Conservation (phyloP, 1,140 invertebrate genomes). For the Cephus cinctus region DNA sequence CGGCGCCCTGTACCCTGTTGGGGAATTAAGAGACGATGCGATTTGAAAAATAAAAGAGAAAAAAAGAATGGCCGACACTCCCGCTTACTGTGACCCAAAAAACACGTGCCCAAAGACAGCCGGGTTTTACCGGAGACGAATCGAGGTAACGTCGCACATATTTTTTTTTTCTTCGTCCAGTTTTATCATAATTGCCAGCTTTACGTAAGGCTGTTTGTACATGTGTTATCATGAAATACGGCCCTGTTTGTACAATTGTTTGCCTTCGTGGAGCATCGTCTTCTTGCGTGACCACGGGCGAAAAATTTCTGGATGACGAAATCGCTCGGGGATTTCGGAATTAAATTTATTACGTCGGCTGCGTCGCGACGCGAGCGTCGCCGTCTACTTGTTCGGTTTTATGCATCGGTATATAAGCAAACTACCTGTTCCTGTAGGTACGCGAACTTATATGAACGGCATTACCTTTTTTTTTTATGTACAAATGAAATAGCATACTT, state of each 20-base stretch:
- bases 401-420: no score
- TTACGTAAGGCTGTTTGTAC: conserved; percentile 54
- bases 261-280: conserved; percentile 36
- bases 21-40: no score
- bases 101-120: no score
- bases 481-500: no score
- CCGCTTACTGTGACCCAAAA: no score
- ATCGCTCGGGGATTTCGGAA: conserved; percentile 22
- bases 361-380: conserved; percentile 3
- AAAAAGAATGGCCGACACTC: conserved; percentile 2
- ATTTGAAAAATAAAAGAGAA: no score
- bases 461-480: neutral
- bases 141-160: conserved; percentile 1
- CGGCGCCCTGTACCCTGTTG: no score
- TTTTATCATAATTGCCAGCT: conserved; percentile 51
- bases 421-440: no score
- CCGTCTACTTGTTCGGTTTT: neutral
- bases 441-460: no score
- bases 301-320: conserved; percentile 30
- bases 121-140: neutral
- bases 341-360: conserved; percentile 21
- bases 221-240: conserved; percentile 54
- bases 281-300: conserved; percentile 41
- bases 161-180: conserved; percentile 42
- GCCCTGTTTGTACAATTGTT: conserved; percentile 53